Base-by-base conservation (phyloP, 2,113 vertebrate genomes). In the Centrocercus urophasianus region DNA sequence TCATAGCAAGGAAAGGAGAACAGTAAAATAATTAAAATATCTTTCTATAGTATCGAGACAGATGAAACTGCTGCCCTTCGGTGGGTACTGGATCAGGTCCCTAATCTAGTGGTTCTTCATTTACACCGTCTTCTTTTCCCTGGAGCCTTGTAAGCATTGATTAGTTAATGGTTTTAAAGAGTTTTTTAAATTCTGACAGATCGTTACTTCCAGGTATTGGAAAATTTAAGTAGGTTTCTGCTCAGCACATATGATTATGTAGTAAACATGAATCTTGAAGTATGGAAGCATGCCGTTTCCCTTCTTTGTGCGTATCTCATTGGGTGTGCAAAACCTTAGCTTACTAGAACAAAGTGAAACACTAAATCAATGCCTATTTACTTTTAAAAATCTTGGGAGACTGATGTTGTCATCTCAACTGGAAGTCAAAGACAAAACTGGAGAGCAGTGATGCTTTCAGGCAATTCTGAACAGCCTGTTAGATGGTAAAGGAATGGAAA, bases 131-230 rank as follows among this genome's bases (percentile, higher is more conserved):
- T n/a, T 65, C 69, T 93, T 86, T 91, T 30, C 89, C 87, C 82
- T 77, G 50, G 16, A 93, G 69, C 93, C 64, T 91, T 57, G n/a
- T 79, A 74, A 91, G 45, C 67, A 96, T 91, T 88, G 91, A 96
- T 93, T 86, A 90, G 73, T 90, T 94, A 95, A 95, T 91, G 83
- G 85, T n/a, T 86, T 89, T 81, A 81, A 95, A 95, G 69, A 74
- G 75, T 50, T 65, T 38, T 86, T 91, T 93, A 90, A 95, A 88
- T 88, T 70, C 50, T 89, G 72, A 89, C 88, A 83, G 91, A 71
- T 32, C 71, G 45, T 43, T 52, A 61, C 22, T 88, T 63, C 43
- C 76, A 93, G 85, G 71, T 67, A 61, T 34, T 71, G 65, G 64
- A 91, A 60, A 17, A 83, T 75, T 77, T 4, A 50, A 52, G 30